Conservation (phyloP, 2,888 invertebrate genomes). For the Chymomyza procnemis region DNA sequence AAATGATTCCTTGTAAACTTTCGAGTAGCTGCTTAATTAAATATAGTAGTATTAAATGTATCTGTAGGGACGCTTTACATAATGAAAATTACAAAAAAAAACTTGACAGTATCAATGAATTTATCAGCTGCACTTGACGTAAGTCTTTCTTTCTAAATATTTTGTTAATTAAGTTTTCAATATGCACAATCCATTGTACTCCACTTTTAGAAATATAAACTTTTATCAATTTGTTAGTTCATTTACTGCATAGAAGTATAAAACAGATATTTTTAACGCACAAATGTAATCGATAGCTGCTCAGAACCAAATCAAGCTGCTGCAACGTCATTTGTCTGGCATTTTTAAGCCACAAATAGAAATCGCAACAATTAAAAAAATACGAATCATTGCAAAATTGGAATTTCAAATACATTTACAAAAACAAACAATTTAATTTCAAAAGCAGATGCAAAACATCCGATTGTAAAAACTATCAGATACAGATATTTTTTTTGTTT, state of each 20-base stretch:
- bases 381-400: too few relatives aligned
- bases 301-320: not conserved
- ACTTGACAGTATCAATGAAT: not conserved
- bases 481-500: conserved; percentile 59
- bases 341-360: not conserved
- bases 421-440: conserved; percentile 12
- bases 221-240: not conserved
- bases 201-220: not conserved
- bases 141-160: not conserved
- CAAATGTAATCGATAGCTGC: not conserved
- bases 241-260: not conserved
- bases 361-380: not conserved
- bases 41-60: not conserved
- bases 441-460: conserved; percentile 55
- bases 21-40: too few relatives aligned
- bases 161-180: too few relatives aligned
- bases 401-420: not conserved
- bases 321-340: not conserved
- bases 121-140: not conserved
- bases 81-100: not conserved
- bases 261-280: not conserved
- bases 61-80: not conserved
- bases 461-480: conserved; percentile 54
- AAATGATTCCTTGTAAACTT: too few relatives aligned
- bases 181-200: too few relatives aligned